phyloP scores from a whole-genome alignment of 2,797 vertebrate genomes.

The Steatocranus sp. region DNA sequence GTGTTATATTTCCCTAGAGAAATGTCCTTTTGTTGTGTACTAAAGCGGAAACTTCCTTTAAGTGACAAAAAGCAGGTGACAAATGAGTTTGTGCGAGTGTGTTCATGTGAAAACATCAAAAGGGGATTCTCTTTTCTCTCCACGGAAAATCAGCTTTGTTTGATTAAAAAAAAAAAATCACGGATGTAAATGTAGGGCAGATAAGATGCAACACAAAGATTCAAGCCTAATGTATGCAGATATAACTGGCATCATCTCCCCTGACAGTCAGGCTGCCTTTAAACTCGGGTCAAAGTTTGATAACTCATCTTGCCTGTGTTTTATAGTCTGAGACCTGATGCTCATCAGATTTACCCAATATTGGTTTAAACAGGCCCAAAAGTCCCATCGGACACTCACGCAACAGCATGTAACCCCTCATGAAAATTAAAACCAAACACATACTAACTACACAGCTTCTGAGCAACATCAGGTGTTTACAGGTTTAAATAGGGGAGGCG shows the following conservation, averaged over 20 bases:
- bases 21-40: slow-evolving; percentile 18
- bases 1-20: slow-evolving; percentile 15
- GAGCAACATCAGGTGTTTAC: neutral
- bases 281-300: slow-evolving; percentile 4
- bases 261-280: neutral
- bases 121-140: neutral
- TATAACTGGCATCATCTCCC: neutral
- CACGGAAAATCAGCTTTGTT: neutral
- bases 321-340: neutral
- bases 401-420: neutral
- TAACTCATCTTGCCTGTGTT: neutral
- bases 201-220: neutral
- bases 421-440: slow-evolving; percentile 3
- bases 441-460: neutral
- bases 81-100: neutral
- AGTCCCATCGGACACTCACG: neutral
- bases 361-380: neutral
- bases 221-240: neutral
- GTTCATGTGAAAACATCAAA: neutral
- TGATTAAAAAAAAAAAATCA: neutral
- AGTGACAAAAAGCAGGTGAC: neutral
- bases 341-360: slow-evolving; percentile 5
- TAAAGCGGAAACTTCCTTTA: neutral
- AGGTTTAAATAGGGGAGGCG: neutral
- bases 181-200: neutral